These are phyloP conservation scores for Tanypteryx hageni DNA, from an alignment of 2,888 invertebrate genomes.

Conservation along the genomic window DNA sequence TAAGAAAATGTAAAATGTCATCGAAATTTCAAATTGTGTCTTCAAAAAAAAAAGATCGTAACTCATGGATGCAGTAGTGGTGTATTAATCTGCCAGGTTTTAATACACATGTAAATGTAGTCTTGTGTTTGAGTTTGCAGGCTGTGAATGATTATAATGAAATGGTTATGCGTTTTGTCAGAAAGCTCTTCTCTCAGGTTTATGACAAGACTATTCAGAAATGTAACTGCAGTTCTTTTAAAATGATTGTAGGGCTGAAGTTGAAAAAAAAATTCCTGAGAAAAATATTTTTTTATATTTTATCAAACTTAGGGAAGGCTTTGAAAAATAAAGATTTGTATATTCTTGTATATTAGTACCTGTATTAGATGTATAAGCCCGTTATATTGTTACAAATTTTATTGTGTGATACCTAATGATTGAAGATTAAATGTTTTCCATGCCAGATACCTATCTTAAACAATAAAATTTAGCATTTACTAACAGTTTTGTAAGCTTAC, in stretches of 20 bases:
- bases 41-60: too few species aligned
- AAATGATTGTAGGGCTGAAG: neutral
- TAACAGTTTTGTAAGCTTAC: too few species aligned
- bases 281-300: constrained; percentile 45
- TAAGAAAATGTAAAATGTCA: too few species aligned
- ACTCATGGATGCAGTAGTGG: too few species aligned
- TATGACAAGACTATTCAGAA: constrained; percentile 37
- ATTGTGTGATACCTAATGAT: constrained; percentile 28
- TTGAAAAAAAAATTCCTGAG: constrained; percentile 34
- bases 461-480: neutral
- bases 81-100: neutral
- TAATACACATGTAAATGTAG: neutral
- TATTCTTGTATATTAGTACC: constrained; percentile 61
- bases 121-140: neutral
- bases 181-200: constrained; percentile 56
- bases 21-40: too few species aligned
- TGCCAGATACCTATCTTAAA: neutral
- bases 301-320: constrained; percentile 38
- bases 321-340: constrained; percentile 57
- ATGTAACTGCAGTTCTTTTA: constrained; percentile 14
- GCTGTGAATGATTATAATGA: constrained; percentile 15
- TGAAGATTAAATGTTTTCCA: constrained; percentile 34
- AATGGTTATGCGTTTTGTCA: constrained; percentile 34
- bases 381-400: constrained; percentile 48
- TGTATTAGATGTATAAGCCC: constrained; percentile 57